Evolutionary conservation across 2,113 vertebrate genomes (phyloP), one percentile per base, ranked within the genome.

Genomic region (Anolis carolinensis): DNA sequence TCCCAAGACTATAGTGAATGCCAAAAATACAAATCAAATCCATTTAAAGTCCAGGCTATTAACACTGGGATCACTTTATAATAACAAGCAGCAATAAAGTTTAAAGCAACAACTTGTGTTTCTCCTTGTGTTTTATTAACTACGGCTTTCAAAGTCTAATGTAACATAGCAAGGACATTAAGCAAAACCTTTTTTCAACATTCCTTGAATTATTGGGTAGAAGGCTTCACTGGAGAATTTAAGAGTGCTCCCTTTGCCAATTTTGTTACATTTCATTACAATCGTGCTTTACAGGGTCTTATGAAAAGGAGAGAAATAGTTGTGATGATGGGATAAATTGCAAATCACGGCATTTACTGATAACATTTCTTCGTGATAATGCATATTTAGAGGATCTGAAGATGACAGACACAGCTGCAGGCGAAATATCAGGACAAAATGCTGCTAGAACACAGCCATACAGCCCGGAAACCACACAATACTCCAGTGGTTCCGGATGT

Each of bases 11-110:
- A 93, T 65, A 92, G 89, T 93, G 93, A 92, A 90, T 86, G 92
- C 92, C 95, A 96, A 97, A 96, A 95, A 93, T 83, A 94, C 91
- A 96, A 95, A 93, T 92, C 92, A 96, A 93, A 94, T 92, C 89
- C 11, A 3, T 93, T 95, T 89, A 91, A 93, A 93, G 91, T 85
- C 74, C 88, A 84, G 5, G 80, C 88, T 91, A 90, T 86, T 55
- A 89, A 93, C 76, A 87, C n/a, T 82, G 86, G 89, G 88, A 92
- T 92, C 68, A 87, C 78, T 91, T 90, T 89, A 89, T 48, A 92
- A 94, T 79, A 95, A 94, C 85, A 93, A 94, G 88, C 86, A 92
- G 81, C 55, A 90, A 91, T 90, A 86, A 87, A 21, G 73, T 90
- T 92, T 90, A 89, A 93, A 90, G 92, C 91, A 89, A 92, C 89